Conservation (phyloP, 2,113 vertebrate genomes). For the Ictalurus punctatus region DNA sequence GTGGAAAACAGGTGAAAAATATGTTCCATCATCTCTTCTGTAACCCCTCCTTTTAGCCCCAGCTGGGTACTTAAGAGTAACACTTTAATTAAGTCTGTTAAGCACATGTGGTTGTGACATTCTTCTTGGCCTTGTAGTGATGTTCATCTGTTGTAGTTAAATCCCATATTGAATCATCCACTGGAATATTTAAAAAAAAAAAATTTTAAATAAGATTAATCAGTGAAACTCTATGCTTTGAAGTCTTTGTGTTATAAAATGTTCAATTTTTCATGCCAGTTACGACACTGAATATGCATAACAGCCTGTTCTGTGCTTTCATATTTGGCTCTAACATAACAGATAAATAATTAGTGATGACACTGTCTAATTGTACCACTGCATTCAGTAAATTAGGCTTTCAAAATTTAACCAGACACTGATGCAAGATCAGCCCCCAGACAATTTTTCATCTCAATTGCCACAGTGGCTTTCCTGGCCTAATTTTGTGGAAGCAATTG, state of each 20-base stretch:
- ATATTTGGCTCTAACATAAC: not conserved
- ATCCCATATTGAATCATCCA: conserved; percentile 26
- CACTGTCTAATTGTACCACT: not conserved
- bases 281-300: conserved; percentile 1
- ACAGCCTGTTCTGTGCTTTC: not conserved
- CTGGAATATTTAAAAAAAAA: not conserved
- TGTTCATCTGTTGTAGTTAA: conserved; percentile 34
- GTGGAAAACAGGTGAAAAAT: not conserved
- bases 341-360: conserved; percentile 15
- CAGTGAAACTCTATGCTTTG: conserved; percentile 26
- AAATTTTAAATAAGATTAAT: conserved; percentile 32
- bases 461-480: not conserved
- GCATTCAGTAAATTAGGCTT: not conserved
- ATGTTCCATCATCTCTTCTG: not conserved
- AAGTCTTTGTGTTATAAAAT: not conserved
- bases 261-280: conserved; percentile 18
- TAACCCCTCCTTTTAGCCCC: not conserved
- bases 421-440: not conserved
- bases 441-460: not conserved
- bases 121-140: not conserved
- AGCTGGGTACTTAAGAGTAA: not conserved
- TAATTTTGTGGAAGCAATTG: conserved; percentile 17
- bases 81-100: conserved; percentile 6
- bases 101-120: conserved; percentile 28
- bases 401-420: not conserved